Conservation (phyloP, 64 coral and sea anemone species). For the Actinia tenebrosa region DNA sequence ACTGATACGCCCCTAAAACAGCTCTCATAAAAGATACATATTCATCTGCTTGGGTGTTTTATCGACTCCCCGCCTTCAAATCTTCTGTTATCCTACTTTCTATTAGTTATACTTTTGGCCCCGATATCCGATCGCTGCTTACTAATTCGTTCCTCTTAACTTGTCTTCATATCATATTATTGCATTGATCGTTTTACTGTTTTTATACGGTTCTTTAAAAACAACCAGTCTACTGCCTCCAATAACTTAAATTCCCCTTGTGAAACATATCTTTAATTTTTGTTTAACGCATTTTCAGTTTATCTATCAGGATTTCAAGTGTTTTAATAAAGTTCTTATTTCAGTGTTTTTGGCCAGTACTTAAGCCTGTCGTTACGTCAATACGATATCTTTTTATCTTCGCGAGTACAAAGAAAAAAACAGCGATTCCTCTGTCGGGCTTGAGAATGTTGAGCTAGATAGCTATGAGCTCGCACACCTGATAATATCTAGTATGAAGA, state of each 20-base stretch:
- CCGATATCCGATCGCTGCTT: neutral
- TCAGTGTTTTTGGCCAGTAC: neutral
- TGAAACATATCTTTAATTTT: too few relatives aligned
- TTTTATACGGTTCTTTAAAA: neutral
- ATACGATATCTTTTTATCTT: neutral
- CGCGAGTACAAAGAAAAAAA: neutral
- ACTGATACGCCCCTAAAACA: neutral
- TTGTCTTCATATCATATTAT: neutral
- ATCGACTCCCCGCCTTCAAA: neutral
- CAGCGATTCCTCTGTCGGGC: neutral
- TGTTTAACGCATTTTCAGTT: neutral
- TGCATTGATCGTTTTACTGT: neutral
- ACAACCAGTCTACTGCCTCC: neutral
- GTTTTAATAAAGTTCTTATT: neutral
- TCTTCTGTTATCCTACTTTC: neutral
- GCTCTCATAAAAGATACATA: neutral
- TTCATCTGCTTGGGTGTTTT: neutral
- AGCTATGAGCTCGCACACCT: too few relatives aligned
- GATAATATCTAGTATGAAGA: neutral
- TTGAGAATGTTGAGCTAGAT: too few relatives aligned
- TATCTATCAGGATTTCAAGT: neutral
- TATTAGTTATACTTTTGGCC: neutral
- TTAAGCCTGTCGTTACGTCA: neutral
- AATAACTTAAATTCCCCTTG: too few relatives aligned
- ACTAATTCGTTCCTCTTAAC: neutral